Conservation (phyloP, 2,113 vertebrate genomes). For the Megaleporinus macrocephalus region DNA sequence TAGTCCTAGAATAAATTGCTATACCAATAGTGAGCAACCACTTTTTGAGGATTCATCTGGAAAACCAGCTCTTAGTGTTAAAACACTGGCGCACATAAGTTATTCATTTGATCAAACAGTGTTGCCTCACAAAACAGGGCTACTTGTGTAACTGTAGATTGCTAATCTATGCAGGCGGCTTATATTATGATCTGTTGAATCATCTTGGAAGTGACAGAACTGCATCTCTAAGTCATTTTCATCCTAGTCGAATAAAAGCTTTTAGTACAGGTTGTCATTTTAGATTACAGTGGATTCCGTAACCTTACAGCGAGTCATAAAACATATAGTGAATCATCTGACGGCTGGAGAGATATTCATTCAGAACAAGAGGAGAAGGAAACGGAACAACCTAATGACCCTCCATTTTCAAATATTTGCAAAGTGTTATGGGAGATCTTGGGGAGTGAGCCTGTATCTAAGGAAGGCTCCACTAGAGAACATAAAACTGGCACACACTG, state of each 20-base stretch:
- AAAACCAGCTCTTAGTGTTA: background rate
- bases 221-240: too few relatives aligned
- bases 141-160: too few relatives aligned
- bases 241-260: background rate
- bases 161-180: too few relatives aligned
- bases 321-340: background rate
- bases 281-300: background rate
- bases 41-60: too few relatives aligned
- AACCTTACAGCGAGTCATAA: conserved; percentile 3
- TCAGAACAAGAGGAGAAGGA: background rate
- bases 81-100: too few relatives aligned
- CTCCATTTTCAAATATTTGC: background rate
- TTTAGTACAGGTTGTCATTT: background rate
- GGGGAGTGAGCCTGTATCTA: conserved; percentile 1
- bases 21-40: background rate
- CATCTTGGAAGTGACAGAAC: background rate
- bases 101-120: too few relatives aligned
- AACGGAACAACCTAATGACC: background rate
- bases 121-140: too few relatives aligned
- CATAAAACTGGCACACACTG: background rate
- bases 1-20: background rate
- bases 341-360: background rate
- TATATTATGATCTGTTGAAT: background rate
- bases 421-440: background rate
- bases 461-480: background rate